phyloP scores from a whole-genome alignment of 1,140 invertebrate genomes.

The Drosophila kepulauana region DNA sequence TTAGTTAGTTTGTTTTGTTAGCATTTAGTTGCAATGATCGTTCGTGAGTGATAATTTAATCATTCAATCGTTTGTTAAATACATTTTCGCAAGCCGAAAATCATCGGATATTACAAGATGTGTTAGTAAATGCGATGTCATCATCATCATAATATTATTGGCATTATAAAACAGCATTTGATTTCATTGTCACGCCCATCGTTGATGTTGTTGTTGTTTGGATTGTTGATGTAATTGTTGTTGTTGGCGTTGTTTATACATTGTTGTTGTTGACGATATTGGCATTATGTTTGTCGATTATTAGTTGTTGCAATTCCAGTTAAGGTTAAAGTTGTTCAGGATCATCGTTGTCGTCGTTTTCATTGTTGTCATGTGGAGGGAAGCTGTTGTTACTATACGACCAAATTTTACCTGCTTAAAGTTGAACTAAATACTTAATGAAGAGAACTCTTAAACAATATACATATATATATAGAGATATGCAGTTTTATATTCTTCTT shows the following conservation, averaged over 20 bases:
- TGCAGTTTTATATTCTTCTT: slow-evolving; percentile 59
- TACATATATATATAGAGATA: slow-evolving; percentile 43
- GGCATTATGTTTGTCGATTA: slow-evolving; percentile 22
- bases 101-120: slow-evolving; percentile 84
- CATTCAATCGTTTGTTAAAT: slow-evolving; percentile 80
- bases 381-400: slow-evolving; percentile 80
- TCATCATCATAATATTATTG: slow-evolving; percentile 84
- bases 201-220: slow-evolving; percentile 40
- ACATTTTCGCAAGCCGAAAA: slow-evolving; percentile 84
- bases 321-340: slow-evolving; percentile 3
- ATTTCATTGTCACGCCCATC: slow-evolving; percentile 60
- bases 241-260: slow-evolving; percentile 29
- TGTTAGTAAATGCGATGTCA: slow-evolving; percentile 84
- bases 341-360: slow-evolving; percentile 20
- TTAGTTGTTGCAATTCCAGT: slow-evolving; percentile 40
- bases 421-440: slow-evolving; percentile 73
- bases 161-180: slow-evolving; percentile 60
- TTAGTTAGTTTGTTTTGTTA: slow-evolving; percentile 24
- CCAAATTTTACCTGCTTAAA: slow-evolving; percentile 72
- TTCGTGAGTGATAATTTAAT: slow-evolving; percentile 29
- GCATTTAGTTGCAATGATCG: slow-evolving; percentile 53
- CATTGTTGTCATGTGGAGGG: slow-evolving; percentile 70
- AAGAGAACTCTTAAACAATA: slow-evolving; percentile 63
- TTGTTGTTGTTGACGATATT: slow-evolving; percentile 23
- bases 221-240: slow-evolving; percentile 21